A percentile compares a stretch with the other conserved stretches of the same genome.
These are phyloP conservation scores for Agrochola litura DNA, from an alignment of 2,888 invertebrate genomes.

Conservation along the genomic window DNA sequence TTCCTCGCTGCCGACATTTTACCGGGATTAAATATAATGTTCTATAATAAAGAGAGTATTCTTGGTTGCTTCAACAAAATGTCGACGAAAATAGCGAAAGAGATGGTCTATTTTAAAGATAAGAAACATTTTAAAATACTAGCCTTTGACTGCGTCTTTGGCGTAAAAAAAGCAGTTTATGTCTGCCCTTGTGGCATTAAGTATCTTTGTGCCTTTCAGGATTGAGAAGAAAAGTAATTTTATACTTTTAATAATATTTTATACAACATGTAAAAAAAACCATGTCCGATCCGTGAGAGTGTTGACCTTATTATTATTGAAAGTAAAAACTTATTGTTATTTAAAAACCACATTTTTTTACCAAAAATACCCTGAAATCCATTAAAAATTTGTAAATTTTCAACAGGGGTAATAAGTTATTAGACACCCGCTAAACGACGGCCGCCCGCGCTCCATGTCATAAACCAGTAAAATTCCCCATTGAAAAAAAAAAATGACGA, in stretches of 20 bases:
- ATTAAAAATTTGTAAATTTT: too few species aligned
- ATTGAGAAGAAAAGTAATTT: not conserved
- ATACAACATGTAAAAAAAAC: too few species aligned
- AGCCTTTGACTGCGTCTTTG: not conserved
- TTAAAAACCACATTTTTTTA: too few species aligned
- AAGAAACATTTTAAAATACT: conserved; percentile 17
- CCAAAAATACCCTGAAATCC: too few species aligned
- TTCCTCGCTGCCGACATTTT: conserved; percentile 32
- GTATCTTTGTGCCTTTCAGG: not conserved
- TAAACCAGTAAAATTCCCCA: too few species aligned
- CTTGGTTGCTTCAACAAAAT: conserved; percentile 25
- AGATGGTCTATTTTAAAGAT: conserved; percentile 21
- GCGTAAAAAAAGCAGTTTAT: not conserved
- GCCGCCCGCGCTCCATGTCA: too few species aligned
- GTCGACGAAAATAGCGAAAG: conserved; percentile 23
- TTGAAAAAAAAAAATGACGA: too few species aligned
- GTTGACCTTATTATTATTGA: too few species aligned
- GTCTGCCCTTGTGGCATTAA: not conserved
- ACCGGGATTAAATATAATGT: conserved; percentile 55
- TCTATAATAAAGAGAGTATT: conserved; percentile 10
- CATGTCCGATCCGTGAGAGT: too few species aligned
- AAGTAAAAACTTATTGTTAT: too few species aligned
- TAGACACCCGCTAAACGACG: too few species aligned
- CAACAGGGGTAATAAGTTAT: too few species aligned
- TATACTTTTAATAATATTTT: not conserved